These are phyloP conservation scores for Hyles vespertilio DNA, from an alignment of 1,140 invertebrate species.

Conservation along the genomic window DNA sequence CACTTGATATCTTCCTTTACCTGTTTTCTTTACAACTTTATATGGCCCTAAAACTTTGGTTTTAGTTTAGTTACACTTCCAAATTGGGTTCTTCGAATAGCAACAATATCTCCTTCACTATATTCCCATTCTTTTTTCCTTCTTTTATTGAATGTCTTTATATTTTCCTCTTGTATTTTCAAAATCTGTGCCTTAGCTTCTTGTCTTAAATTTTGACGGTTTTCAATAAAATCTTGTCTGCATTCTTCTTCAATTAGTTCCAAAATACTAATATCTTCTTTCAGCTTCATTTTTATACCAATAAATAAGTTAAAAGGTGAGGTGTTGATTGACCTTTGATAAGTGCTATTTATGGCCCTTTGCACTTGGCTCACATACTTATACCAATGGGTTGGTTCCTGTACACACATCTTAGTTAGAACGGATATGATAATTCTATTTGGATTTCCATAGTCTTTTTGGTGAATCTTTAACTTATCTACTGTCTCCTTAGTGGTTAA, in stretches of 20 bases:
- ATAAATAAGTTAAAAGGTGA: slow-evolving; percentile 34
- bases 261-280: slow-evolving; percentile 26
- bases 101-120: too few species aligned
- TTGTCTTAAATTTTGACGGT: background rate
- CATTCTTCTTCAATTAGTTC: slow-evolving; percentile 39
- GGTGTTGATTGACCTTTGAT: slow-evolving; percentile 25
- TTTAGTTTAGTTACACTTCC: too few species aligned
- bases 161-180: slow-evolving; percentile 1
- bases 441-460: slow-evolving; percentile 11
- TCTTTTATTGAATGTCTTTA: background rate
- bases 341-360: slow-evolving; percentile 34
- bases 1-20: too few species aligned
- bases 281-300: slow-evolving; percentile 41
- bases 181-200: slow-evolving; percentile 5
- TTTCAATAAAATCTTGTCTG: slow-evolving; percentile 7
- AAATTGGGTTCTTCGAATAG: too few species aligned
- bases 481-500: slow-evolving; percentile 25
- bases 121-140: background rate
- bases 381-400: slow-evolving; percentile 28
- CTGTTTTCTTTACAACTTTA: too few species aligned
- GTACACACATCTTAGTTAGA: too few species aligned
- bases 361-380: slow-evolving; percentile 38
- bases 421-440: background rate
- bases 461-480: slow-evolving; percentile 25
- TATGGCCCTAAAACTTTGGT: too few species aligned